Base-by-base conservation (phyloP, 2,113 vertebrate species). In the Cynocephalus volans region DNA sequence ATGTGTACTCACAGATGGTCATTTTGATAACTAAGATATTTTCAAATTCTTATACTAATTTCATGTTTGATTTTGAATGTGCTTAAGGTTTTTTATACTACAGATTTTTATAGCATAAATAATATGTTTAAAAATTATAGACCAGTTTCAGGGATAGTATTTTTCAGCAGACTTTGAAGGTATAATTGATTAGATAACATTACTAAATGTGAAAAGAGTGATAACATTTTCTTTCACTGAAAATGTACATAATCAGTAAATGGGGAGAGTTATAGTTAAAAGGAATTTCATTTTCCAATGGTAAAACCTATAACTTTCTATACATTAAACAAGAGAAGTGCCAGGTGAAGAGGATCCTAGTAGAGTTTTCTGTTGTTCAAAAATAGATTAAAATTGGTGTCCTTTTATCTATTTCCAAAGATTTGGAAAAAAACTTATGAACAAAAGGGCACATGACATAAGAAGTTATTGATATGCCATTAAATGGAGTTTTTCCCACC, bases 151-250 rank as follows among this genome's bases (percentile, higher is more conserved):
- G 17, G n/a, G 1, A 75, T 90, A 86, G 67, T 93, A 93, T 96
- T 83, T 97, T 96, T 72, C 45, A 97, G 88, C 87, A 88, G n/a
- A 54, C 58, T 97, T 93, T 97, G 96, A 98, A 97, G 91, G 86
- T 96, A 87, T 97, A 97, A 97, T 56, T 96, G 90, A 97, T 93
- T 93, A 97, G 90, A 60, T 60, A 72, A 88, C 72, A 75, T 75
- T 92, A 81, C 11, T 73, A 84, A 95, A 94, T 75, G 15, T 94
- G 36, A 79, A 73, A 31, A 11, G 1, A 7, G 33, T 94, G 41
- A 0, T 1, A 96, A 85, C 1, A 67, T 67, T 95, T 82, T 90
- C 67, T 90, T 65, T 97, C 36, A 67, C 33, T 62, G 77, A 48
- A 91, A 86, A 76, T 33, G 0, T 23, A 81, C 36, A 79, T 75